A percentile compares a stretch with the other conserved stretches of the same genome.
phyloP scores from a whole-genome alignment of 2,113 vertebrate species.

The Nymphicus hollandicus region DNA sequence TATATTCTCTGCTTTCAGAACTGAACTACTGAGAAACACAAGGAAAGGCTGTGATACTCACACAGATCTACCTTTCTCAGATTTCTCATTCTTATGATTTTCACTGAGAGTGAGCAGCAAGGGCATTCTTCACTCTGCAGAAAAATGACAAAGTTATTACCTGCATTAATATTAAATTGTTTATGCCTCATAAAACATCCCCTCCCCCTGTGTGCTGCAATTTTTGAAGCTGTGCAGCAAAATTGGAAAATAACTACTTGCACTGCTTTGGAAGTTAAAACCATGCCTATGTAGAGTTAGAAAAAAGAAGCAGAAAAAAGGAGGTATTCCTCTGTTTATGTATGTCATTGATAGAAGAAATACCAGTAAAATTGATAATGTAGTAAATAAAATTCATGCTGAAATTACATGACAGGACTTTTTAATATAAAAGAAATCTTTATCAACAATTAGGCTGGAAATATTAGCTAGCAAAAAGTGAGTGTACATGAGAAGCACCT shows the following conservation, averaged over 20 bases:
- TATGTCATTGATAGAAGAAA: background rate
- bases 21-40: background rate
- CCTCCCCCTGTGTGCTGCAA: fast-evolving
- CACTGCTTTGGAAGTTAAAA: background rate
- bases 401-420: background rate
- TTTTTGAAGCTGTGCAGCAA: background rate
- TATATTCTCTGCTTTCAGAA: background rate
- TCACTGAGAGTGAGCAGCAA: constrained; percentile 16
- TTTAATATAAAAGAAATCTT: background rate
- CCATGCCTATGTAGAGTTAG: fast-evolving
- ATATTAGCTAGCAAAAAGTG: background rate
- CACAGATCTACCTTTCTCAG: constrained; percentile 44
- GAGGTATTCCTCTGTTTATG: background rate
- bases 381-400: background rate
- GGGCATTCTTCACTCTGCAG: constrained; percentile 54
- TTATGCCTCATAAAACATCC: background rate
- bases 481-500: background rate
- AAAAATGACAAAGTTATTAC: background rate
- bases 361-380: background rate
- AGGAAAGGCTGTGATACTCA: background rate
- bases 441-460: background rate
- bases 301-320: background rate
- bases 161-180: background rate
- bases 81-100: constrained; percentile 58
- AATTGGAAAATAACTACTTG: background rate